These are phyloP conservation scores for Chrysodeixis includens DNA, from an alignment of 2,888 invertebrate species.

Conservation along the genomic window DNA sequence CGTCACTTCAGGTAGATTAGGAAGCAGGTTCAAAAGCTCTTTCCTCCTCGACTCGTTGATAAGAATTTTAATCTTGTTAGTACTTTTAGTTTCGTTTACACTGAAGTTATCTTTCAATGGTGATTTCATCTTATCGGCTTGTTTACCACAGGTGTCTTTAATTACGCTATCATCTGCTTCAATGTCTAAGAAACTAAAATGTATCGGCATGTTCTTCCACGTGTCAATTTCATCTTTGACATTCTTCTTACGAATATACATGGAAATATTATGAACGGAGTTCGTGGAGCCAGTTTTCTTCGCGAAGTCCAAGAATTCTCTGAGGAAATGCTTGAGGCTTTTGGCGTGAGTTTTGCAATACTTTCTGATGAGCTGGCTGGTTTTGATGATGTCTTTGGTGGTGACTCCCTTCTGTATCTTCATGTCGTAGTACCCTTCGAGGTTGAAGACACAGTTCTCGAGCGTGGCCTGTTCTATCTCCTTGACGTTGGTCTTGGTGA, in stretches of 20 bases:
- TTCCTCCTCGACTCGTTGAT: slow-evolving; percentile 43
- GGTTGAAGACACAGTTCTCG: slow-evolving; percentile 63
- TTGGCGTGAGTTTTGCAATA: slow-evolving; percentile 67
- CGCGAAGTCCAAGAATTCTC: slow-evolving; percentile 67
- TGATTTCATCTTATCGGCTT: background rate
- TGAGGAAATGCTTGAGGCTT: slow-evolving; percentile 62
- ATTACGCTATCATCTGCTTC: background rate
- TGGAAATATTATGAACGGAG: slow-evolving; percentile 65
- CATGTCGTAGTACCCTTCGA: slow-evolving; percentile 64
- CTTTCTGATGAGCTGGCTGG: slow-evolving; percentile 70
- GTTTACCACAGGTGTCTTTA: background rate
- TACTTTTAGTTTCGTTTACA: slow-evolving; percentile 26
- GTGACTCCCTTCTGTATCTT: slow-evolving; percentile 60
- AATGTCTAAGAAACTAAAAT: slow-evolving; percentile 59
- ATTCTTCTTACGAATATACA: slow-evolving; percentile 69
- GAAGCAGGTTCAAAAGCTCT: slow-evolving; percentile 26
- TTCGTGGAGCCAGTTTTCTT: slow-evolving; percentile 60
- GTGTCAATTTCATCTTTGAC: slow-evolving; percentile 67
- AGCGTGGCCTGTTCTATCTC: slow-evolving; percentile 54
- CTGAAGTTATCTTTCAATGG: background rate
- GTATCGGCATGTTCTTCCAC: slow-evolving; percentile 61
- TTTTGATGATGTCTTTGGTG: slow-evolving; percentile 64
- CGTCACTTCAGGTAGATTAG: slow-evolving; percentile 21
- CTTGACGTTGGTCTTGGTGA: slow-evolving; percentile 53
- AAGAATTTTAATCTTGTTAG: slow-evolving; percentile 34